Evolutionary conservation across 2,113 vertebrate genomes (phyloP), one percentile per base, ranked within the genome.

Genomic region (Promerops cafer): DNA sequence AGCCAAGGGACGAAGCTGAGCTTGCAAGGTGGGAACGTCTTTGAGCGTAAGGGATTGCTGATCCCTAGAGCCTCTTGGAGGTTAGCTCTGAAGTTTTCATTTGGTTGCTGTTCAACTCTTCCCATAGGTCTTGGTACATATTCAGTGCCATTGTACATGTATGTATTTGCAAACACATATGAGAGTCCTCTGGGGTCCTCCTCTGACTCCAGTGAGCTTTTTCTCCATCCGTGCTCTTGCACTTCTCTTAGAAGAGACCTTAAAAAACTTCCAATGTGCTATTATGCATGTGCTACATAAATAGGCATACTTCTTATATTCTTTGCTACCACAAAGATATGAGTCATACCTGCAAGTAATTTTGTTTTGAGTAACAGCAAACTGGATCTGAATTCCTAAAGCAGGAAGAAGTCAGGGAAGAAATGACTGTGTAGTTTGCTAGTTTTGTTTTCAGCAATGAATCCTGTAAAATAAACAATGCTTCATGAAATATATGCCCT

Each of bases 341-440:
- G 90, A 96, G 60, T 95, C 81, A 97, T 92, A 26, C 21, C 78
- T 90, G 40, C 75, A 90, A 96, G 53, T 82, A 83, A 77, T 80
- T 92, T 77, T 94, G 66, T 87, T 87, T 93, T 77, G 81, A 83
- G 74, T 77, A 87, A 72, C 42, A 91, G 54, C 11, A 10, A 92
- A 81, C 23, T 83, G 78, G 30, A 83, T 95, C 54, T 87, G 79
- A 90, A 81, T 89, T 93, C 56, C 28, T 89, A 7, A 77, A 83
- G 82, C 13, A 75, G 52, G 40, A 78, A 89, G 24, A 90, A 92
- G 20, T 49, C 6, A 10, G n/a, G 39, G 37, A 90, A 92, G 60
- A 90, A 81, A 92, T 64, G 22, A 60, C 44, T 75, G 8, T 72
- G 54, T 92, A 86, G 52, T 63, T 90, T 56, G 16, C 19, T 63